phyloP scores from a whole-genome alignment of 2,888 invertebrate species.

The Alviniconcha strummeri region DNA sequence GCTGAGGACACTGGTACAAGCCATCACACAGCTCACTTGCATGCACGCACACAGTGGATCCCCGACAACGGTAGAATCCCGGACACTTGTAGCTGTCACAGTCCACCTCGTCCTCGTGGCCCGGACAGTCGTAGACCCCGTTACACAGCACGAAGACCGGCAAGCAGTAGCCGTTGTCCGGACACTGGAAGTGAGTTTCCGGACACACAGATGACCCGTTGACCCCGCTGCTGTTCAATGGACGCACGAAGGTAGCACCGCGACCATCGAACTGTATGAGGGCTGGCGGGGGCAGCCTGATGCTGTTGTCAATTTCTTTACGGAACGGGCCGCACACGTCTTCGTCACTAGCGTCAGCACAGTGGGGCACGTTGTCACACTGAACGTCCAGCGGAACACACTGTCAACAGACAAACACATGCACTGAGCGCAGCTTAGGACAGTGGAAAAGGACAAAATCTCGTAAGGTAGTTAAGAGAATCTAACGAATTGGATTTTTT shows the following conservation, averaged over 20 bases:
- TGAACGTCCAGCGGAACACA: neutral
- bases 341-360: constrained; percentile 4
- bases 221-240: neutral
- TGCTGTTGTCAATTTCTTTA: neutral
- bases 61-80: constrained; percentile 24
- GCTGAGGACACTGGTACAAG: constrained; percentile 26
- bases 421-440: neutral
- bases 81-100: constrained; percentile 22
- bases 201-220: too few relatives aligned
- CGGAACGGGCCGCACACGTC: neutral
- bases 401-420: neutral
- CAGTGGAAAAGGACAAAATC: neutral
- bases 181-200: neutral
- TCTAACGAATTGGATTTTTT: too few relatives aligned
- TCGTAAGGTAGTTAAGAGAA: neutral
- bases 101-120: constrained; percentile 16
- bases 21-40: constrained; percentile 12
- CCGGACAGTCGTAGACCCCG: constrained; percentile 11
- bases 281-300: too few relatives aligned
- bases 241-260: too few relatives aligned
- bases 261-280: too few relatives aligned
- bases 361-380: constrained; percentile 5
- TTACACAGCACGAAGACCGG: constrained; percentile 20
- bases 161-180: constrained; percentile 14
- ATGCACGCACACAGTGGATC: constrained; percentile 9